A percentile compares a stretch with the other conserved stretches of the same genome.
phyloP scores from a whole-genome alignment of 1,140 invertebrate species.

The Drosophila sulfurigaster region DNA sequence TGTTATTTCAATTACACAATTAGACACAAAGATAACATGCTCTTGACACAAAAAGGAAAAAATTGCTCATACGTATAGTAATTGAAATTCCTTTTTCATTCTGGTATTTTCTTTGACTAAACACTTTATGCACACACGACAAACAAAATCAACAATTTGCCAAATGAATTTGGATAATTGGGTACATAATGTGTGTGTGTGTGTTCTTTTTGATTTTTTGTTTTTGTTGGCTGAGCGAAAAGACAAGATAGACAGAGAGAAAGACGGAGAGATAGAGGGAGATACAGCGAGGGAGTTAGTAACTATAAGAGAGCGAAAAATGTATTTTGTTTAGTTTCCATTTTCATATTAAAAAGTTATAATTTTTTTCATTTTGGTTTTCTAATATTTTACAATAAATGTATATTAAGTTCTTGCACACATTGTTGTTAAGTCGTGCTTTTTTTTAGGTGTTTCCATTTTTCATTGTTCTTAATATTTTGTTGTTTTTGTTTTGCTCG shows the following conservation, averaged over 20 bases:
- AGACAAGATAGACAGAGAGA: conserved; percentile 44
- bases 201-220: conserved; percentile 6
- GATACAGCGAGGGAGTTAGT: conserved; percentile 22
- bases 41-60: conserved; percentile 33
- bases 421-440: conserved; percentile 58
- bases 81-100: conserved; percentile 35
- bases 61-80: conserved; percentile 59
- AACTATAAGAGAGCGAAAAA: conserved; percentile 62
- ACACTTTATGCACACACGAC: conserved; percentile 76
- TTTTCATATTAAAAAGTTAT: conserved; percentile 59
- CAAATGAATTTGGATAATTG: conserved; percentile 56
- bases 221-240: conserved; percentile 25
- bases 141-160: conserved; percentile 73
- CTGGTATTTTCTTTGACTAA: conserved; percentile 5
- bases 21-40: conserved; percentile 69
- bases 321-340: conserved; percentile 49
- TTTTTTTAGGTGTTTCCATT: conserved; percentile 35
- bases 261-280: not conserved
- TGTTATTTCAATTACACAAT: conserved; percentile 16
- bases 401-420: conserved; percentile 69
- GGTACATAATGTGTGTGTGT: conserved; percentile 47
- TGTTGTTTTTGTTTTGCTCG: conserved; percentile 47
- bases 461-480: conserved; percentile 1
- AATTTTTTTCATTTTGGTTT: conserved; percentile 40
- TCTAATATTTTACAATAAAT: conserved; percentile 79